A percentile compares a stretch with the other conserved stretches of the same genome.
These are phyloP conservation scores for Dicroscelio sp. DNA, from an alignment of 2,888 invertebrate genomes.

Conservation along the genomic window DNA sequence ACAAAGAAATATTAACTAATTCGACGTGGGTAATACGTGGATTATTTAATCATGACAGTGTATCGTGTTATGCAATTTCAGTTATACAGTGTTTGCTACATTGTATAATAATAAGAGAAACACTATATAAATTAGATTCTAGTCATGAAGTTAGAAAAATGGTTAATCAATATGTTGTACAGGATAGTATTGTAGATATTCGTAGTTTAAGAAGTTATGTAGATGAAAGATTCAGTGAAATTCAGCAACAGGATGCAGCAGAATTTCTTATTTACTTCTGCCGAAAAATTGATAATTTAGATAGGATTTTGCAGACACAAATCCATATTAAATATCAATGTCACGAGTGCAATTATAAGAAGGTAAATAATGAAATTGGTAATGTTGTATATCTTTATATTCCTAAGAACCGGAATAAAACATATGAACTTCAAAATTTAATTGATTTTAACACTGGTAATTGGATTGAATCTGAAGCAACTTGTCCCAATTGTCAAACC, in stretches of 20 bases:
- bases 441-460: constrained; percentile 10
- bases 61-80: constrained; percentile 37
- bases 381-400: constrained; percentile 28
- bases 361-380: constrained; percentile 20
- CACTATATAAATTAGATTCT: neutral
- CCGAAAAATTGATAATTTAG: neutral
- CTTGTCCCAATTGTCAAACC: constrained; percentile 32
- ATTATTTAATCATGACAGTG: constrained; percentile 3
- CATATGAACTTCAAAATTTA: constrained; percentile 37
- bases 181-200: neutral
- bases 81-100: constrained; percentile 27
- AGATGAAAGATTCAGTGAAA: neutral
- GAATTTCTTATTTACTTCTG: constrained; percentile 36
- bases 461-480: neutral
- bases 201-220: constrained; percentile 1
- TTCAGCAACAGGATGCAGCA: constrained; percentile 37
- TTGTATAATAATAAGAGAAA: constrained; percentile 7
- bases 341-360: constrained; percentile 31
- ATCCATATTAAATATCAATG: constrained; percentile 21
- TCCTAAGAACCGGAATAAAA: constrained; percentile 5
- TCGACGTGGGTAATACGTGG: no score
- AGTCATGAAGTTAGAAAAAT: neutral
- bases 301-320: constrained; percentile 9
- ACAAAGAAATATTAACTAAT: no score
- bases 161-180: neutral